Evolutionary conservation across 1,140 invertebrate genomes (phyloP), one percentile per base, ranked within the genome.

Genomic region (Meloidogyne hapla): DNA sequence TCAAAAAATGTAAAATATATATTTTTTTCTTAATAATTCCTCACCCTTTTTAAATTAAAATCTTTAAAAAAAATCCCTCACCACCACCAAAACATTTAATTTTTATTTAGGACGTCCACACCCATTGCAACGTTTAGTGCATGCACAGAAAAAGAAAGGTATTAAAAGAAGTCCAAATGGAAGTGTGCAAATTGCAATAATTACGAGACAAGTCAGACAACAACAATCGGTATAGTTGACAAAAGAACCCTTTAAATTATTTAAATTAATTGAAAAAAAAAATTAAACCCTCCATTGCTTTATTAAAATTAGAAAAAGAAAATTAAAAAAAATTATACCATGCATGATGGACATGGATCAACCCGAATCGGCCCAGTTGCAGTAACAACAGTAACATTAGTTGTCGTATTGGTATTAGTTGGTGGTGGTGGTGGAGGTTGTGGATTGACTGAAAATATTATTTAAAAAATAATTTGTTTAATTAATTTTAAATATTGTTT

Each of bases 111-210:
- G 56, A 63, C 81, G 81, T 64, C 78, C 80, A 61, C 81, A 83
- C 15, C 64, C 40, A 40, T 45, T 48, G 64, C 81, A 83, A 13
- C 81, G 83, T 28, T 68, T 61, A 2, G 75, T 71, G 23, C 79
- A 74, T 3, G 84, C 79, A 45, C 83, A 84, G 15, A 84, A 82
- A 56, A 85, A 71, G 66, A 82, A 84, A 45, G 83, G 86, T 4
- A 85, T 69, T 42, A 85, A 78, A 56, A 86, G 64, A 13, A 85
- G 73, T 33, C 84, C 84, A 65, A 86, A 74, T 40, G 84, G 84
- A 66, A 85, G 86, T 8, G 84, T 86, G 69, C 83, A 85, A 67
- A 85, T 86, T 33, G 84, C 77, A 13, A 85, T 68, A 42, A 85
- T 48, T 6, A 85, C 80, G 18, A 86, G 76, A 61, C 80, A 86